A percentile compares a stretch with the other conserved stretches of the same genome.
phyloP scores from a whole-genome alignment of 2,888 invertebrate species.

The Tethea ocularis region DNA sequence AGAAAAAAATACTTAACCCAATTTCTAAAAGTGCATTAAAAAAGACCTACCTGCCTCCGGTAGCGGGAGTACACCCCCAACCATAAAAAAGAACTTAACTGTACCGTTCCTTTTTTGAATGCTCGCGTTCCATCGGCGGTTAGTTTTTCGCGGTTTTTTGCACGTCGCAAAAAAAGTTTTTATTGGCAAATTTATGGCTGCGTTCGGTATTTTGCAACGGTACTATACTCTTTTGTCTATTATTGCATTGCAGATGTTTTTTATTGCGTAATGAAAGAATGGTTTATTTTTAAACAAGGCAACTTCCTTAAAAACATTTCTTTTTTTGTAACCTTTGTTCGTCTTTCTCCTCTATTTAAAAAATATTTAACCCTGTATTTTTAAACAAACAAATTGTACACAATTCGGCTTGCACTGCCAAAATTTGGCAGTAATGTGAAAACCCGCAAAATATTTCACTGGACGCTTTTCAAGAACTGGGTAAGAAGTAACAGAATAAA shows the following conservation, averaged over 20 bases:
- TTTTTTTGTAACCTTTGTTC: slow-evolving; percentile 48
- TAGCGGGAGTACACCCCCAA: slow-evolving; percentile 67
- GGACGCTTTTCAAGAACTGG: slow-evolving; percentile 29
- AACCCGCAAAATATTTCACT: slow-evolving; percentile 16
- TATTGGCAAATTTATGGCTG: slow-evolving; percentile 62
- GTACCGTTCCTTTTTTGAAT: slow-evolving; percentile 56
- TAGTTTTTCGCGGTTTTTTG: slow-evolving; percentile 66
- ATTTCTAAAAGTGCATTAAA: slow-evolving; percentile 65
- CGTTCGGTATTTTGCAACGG: slow-evolving; percentile 66
- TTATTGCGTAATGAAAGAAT: slow-evolving; percentile 40
- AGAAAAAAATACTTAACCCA: slow-evolving; percentile 75
- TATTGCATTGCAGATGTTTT: slow-evolving; percentile 60
- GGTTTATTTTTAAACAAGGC: slow-evolving; percentile 28
- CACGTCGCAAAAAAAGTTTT: slow-evolving; percentile 47
- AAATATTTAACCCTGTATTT: slow-evolving; percentile 50
- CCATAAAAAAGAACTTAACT: slow-evolving; percentile 58
- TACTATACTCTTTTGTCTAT: slow-evolving; percentile 59
- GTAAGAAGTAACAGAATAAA: neutral
- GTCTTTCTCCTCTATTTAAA: slow-evolving; percentile 39
- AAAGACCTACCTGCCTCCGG: slow-evolving; percentile 75
- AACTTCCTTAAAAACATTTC: slow-evolving; percentile 40
- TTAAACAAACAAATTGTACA: slow-evolving; percentile 43
- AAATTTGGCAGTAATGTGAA: slow-evolving; percentile 37
- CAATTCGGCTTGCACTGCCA: slow-evolving; percentile 44
- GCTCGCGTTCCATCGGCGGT: slow-evolving; percentile 29